These are phyloP conservation scores for Chrysolina haemoptera DNA, from an alignment of 2,888 invertebrate species.

Conservation along the genomic window DNA sequence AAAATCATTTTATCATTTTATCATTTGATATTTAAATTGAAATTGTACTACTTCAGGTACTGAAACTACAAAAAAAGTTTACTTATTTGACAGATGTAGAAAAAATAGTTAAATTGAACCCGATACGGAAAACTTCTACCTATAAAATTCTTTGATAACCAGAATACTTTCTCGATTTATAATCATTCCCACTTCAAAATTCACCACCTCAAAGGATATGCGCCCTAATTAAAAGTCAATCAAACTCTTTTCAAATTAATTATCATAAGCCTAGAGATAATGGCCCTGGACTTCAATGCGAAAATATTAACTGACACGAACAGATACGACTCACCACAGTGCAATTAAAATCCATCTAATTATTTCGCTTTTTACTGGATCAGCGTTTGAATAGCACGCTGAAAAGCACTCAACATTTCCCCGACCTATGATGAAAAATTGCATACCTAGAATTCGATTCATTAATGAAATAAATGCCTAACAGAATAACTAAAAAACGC, in stretches of 20 bases:
- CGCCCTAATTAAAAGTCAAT: slow-evolving; percentile 31
- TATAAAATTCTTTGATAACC: not conserved
- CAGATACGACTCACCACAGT: slow-evolving; percentile 48
- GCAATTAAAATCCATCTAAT: slow-evolving; percentile 51
- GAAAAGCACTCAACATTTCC: slow-evolving; percentile 4
- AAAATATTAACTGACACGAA: slow-evolving; percentile 52
- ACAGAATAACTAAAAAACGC: not conserved
- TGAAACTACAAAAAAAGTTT: too few species aligned
- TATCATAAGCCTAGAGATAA: slow-evolving; percentile 45
- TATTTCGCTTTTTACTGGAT: slow-evolving; percentile 40
- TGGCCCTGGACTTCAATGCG: slow-evolving; percentile 39
- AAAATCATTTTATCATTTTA: too few species aligned
- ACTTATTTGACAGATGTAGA: too few species aligned
- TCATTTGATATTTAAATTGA: too few species aligned
- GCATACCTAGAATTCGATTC: not conserved
- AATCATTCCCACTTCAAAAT: not conserved
- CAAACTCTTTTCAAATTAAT: slow-evolving; percentile 48
- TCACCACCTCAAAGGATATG: not conserved
- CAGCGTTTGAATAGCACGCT: slow-evolving; percentile 12
- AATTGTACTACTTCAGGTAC: too few species aligned
- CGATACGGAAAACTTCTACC: too few species aligned
- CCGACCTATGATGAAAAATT: not conserved
- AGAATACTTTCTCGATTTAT: not conserved
- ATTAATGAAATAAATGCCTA: not conserved
- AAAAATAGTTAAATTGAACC: too few species aligned